Conservation (phyloP, 2,888 invertebrate genomes). For the Orthonychiurus folsomi region DNA sequence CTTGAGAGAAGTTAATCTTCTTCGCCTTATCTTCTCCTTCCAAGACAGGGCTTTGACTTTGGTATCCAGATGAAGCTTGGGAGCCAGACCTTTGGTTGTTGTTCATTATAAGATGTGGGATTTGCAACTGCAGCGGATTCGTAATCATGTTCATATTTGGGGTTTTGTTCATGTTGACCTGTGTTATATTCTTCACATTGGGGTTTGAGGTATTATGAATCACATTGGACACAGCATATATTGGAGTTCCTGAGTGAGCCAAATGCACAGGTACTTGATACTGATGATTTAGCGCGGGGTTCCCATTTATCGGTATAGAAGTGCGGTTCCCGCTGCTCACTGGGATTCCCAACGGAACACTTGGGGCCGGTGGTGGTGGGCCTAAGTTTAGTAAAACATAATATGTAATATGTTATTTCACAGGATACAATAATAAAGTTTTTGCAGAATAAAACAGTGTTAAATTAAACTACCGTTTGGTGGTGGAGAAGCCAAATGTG, state of each 20-base stretch:
- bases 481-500: constrained; percentile 35
- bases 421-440: no score
- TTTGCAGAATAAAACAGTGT: background rate
- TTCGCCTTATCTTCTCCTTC: constrained; percentile 35
- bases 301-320: no score
- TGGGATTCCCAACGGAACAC: constrained; percentile 42
- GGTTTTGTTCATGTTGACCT: constrained; percentile 31
- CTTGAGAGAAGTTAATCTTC: constrained; percentile 17
- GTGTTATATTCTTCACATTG: constrained; percentile 38
- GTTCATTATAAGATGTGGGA: constrained; percentile 19
- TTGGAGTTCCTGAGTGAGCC: constrained; percentile 15
- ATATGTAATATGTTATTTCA: background rate
- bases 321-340: constrained; percentile 29
- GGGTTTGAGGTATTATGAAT: constrained; percentile 23
- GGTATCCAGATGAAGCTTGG: constrained; percentile 39
- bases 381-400: background rate
- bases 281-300: constrained; percentile 36
- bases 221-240: constrained; percentile 38
- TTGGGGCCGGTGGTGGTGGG: constrained; percentile 44
- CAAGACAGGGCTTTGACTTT: constrained; percentile 39
- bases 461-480: constrained; percentile 29
- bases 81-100: constrained; percentile 30
- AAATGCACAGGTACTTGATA: constrained; percentile 36
- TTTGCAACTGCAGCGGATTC: constrained; percentile 27
- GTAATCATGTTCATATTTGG: constrained; percentile 12